Percentiles rank a stretch among this genome's conserved stretches.
Conservation (phyloP, 2,888 invertebrate species). For the Caradrina kadenii region DNA sequence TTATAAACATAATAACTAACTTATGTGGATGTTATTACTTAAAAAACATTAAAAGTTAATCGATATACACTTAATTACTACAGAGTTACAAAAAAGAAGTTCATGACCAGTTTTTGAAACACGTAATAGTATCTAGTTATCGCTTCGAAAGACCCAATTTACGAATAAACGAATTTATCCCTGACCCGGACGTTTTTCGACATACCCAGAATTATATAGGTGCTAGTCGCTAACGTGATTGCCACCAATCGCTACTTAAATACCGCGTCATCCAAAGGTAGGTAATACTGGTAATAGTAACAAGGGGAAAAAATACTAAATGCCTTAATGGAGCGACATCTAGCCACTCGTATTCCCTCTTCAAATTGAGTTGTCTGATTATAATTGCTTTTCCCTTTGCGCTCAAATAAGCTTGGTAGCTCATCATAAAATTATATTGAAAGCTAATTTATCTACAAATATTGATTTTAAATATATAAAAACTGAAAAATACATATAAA, state of each 20-base stretch:
- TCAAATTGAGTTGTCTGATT: not conserved
- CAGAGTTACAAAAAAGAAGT: not conserved
- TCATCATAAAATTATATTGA: no score
- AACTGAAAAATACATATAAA: no score
- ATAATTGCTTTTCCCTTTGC: not conserved
- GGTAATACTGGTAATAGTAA: not conserved
- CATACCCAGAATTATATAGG: not conserved
- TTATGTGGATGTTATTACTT: no score
- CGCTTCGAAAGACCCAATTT: not conserved
- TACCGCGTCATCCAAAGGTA: not conserved
- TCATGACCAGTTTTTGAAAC: not conserved
- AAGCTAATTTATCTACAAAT: no score
- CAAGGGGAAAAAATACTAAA: not conserved
- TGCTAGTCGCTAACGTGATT: not conserved
- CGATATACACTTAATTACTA: no score
- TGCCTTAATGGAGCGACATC: conserved; percentile 10
- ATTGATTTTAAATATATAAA: no score
- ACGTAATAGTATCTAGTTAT: not conserved
- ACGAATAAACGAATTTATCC: not conserved
- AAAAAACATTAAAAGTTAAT: no score
- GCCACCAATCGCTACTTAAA: not conserved
- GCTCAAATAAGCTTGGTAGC: not conserved
- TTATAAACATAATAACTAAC: no score
- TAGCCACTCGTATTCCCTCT: conserved; percentile 16
- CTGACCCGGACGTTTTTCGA: not conserved